A percentile compares a stretch with the other conserved stretches of the same genome.
phyloP scores from a whole-genome alignment of 1,140 invertebrate species.

The Pseudomyrmex sp. region DNA sequence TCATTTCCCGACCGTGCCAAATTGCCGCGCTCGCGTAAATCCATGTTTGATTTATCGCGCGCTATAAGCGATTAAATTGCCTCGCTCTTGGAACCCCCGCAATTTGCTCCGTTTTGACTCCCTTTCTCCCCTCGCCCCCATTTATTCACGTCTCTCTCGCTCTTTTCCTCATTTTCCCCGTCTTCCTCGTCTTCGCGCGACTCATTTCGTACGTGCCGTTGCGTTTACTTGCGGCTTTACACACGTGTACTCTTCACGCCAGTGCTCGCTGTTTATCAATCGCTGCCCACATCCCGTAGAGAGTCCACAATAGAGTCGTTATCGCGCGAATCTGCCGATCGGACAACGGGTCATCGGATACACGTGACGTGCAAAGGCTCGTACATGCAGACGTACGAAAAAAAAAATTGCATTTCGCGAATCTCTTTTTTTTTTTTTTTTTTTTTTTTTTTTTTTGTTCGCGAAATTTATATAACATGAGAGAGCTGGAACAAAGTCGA shows the following conservation, averaged over 20 bases:
- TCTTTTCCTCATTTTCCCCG: neutral
- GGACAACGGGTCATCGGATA: conserved; percentile 65
- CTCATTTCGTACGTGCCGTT: conserved; percentile 29
- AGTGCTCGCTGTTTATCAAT: conserved; percentile 67
- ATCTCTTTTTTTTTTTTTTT: neutral
- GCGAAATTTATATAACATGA: neutral
- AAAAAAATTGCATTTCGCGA: conserved; percentile 46
- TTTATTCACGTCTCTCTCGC: neutral
- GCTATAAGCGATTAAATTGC: conserved; percentile 21
- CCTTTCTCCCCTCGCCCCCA: neutral
- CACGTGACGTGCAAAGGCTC: conserved; percentile 61
- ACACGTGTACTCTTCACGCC: conserved; percentile 33
- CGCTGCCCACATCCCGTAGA: conserved; percentile 64
- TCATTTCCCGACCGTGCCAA: conserved; percentile 22
- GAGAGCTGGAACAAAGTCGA: neutral
- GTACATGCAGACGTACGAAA: neutral
- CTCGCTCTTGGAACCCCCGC: neutral
- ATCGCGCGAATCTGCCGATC: conserved; percentile 52
- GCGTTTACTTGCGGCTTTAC: conserved; percentile 18
- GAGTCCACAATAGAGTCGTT: conserved; percentile 61
- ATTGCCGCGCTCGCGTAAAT: conserved; percentile 19
- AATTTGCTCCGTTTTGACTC: neutral
- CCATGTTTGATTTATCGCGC: conserved; percentile 41
- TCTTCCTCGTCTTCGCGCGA: neutral
- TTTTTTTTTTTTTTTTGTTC: neutral